phyloP scores from a whole-genome alignment of 2,888 invertebrate species.

The Drosophila flavopinicola region DNA sequence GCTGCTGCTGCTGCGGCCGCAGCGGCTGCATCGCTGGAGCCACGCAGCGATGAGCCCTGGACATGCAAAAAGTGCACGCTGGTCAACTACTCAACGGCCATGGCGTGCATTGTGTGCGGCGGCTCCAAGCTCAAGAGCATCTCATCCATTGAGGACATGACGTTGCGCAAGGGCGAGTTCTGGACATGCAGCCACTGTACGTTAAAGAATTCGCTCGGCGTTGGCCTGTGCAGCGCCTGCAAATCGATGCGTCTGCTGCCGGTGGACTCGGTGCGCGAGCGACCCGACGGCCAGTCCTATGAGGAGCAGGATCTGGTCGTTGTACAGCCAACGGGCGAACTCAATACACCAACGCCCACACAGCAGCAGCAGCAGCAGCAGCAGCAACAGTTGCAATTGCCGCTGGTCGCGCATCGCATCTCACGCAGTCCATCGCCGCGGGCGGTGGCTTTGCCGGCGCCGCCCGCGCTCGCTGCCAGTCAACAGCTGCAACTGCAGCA shows the following conservation, averaged over 20 bases:
- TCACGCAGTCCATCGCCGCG: slow-evolving; percentile 86
- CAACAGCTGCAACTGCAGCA: slow-evolving; percentile 67
- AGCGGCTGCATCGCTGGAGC: slow-evolving; percentile 17
- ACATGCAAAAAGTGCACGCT: slow-evolving; percentile 95
- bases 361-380: slow-evolving; percentile 6
- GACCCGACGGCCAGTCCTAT: slow-evolving; percentile 68
- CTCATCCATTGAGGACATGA: slow-evolving; percentile 87
- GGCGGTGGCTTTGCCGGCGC: slow-evolving; percentile 19
- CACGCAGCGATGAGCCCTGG: slow-evolving; percentile 86
- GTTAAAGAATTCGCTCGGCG: slow-evolving; percentile 90
- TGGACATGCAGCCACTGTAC: slow-evolving; percentile 94
- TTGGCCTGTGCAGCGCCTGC: slow-evolving; percentile 90
- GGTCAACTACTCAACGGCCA: slow-evolving; percentile 89
- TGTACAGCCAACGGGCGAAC: slow-evolving; percentile 12
- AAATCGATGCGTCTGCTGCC: slow-evolving; percentile 86
- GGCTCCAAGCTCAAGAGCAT: slow-evolving; percentile 91
- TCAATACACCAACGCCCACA: slow-evolving; percentile 28
- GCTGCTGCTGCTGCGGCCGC: not conserved
- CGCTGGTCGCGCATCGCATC: slow-evolving; percentile 25
- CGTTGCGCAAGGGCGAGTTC: slow-evolving; percentile 89
- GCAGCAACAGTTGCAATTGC: slow-evolving; percentile 33
- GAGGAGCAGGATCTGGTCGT: slow-evolving; percentile 58
- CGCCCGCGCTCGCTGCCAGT: not conserved
- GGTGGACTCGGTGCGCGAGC: slow-evolving; percentile 63
- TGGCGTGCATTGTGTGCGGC: slow-evolving; percentile 94